Base-by-base conservation (phyloP, 1,140 invertebrate genomes). In the Drosophila equinoxialis region DNA sequence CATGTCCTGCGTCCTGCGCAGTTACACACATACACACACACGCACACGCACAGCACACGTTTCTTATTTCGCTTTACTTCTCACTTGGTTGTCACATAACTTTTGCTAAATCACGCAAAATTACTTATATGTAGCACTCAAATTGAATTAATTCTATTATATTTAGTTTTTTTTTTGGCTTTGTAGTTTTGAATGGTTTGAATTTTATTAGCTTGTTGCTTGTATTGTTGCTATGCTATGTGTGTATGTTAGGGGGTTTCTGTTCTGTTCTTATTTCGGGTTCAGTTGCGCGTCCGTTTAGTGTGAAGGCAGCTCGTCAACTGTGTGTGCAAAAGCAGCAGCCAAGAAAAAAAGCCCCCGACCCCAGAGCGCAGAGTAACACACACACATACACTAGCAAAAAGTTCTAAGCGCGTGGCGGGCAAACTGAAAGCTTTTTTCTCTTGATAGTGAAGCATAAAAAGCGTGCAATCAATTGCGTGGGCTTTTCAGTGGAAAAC, bases 221-320 rank as follows among this genome's bases (percentile, higher is more conserved):
- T 67, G 59, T 39, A 59, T 35, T 51, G 68, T 55, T 62, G 73
- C 8, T 20, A 17, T 48, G 30, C 30, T 30, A 1, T 23, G 30
- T 30, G 30, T 30, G 30, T 30, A 6, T 30, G 30, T 30, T 30
- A 1, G 20, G 26, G 48, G 30, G 30, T 11, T 58, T 7, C 41
- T 5, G 64, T 23, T 14, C 14, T 30, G 5, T 30, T 30, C 30
- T 30, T 6, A 0, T 30, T 30, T 30, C 30, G 30, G 57, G 45
- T 57, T 68, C 55, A 62, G 69, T 70, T 77, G 37, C 70, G 74
- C 84, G 84, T 80, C 83, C 80, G 83, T 67, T 89, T 69, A 63
- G 77, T 68, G 72, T 89, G 83, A 84, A 81, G 71, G 80, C 83
- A 87, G 70, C 83, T 84, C 84, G 64, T 80, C 77, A 89, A 87